These are phyloP conservation scores for Eufriesea mexicana DNA, from an alignment of 1,140 invertebrate species.

Conservation along the genomic window DNA sequence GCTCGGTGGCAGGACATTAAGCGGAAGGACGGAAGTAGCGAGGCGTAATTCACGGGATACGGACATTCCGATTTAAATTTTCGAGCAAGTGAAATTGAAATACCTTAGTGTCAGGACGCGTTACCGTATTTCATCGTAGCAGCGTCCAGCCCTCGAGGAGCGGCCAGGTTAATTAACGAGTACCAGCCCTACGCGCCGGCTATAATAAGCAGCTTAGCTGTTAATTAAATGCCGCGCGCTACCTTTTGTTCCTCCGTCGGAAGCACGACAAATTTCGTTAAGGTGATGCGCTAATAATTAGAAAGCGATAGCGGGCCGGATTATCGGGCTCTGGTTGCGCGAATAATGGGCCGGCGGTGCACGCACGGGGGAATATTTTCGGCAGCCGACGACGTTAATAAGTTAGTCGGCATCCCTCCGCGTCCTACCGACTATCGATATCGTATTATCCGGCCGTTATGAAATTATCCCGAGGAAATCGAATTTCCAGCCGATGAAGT, in stretches of 20 bases:
- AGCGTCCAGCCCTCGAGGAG: constrained; percentile 22
- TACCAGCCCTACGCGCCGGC: constrained; percentile 23
- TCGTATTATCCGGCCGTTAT: neutral
- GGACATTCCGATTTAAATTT: constrained; percentile 50
- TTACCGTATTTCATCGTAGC: constrained; percentile 45
- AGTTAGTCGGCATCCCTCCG: neutral
- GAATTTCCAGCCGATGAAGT: neutral
- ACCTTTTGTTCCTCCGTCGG: constrained; percentile 22
- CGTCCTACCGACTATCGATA: neutral
- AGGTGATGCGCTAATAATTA: constrained; percentile 51
- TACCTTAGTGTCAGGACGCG: constrained; percentile 36
- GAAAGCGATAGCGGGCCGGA: constrained; percentile 19
- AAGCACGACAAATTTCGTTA: constrained; percentile 56
- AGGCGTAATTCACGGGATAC: constrained; percentile 21
- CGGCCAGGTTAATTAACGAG: constrained; percentile 59
- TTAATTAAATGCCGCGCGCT: constrained; percentile 54
- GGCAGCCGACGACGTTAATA: neutral
- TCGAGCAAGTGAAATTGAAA: constrained; percentile 47
- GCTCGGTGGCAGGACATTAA: neutral
- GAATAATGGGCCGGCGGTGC: neutral
- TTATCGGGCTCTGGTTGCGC: constrained; percentile 30
- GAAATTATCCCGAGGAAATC: constrained; percentile 5
- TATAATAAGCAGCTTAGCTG: constrained; percentile 63
- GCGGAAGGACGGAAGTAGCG: neutral
- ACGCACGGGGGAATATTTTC: constrained; percentile 17